phyloP scores from a whole-genome alignment of 35 echinoderm and acorn worm genomes.

The Amphiura filiformis region DNA sequence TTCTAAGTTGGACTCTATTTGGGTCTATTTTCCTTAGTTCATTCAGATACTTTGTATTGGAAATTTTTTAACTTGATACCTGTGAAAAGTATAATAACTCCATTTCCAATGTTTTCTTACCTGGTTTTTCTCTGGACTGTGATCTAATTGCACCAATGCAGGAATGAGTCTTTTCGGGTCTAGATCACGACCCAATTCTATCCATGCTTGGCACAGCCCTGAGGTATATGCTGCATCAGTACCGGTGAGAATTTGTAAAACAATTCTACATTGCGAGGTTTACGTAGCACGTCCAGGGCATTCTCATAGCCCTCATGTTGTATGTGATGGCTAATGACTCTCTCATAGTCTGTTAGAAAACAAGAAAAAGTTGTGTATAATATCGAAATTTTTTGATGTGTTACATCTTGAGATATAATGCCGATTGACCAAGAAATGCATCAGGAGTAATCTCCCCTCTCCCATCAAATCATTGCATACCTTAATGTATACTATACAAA shows the following conservation, averaged over 20 bases:
- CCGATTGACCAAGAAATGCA: no score
- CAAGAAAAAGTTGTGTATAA: neutral
- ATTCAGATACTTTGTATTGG: no score
- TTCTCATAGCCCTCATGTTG: slow-evolving; percentile 82
- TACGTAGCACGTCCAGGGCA: slow-evolving; percentile 75
- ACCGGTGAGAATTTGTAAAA: slow-evolving; percentile 98
- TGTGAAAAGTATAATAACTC: no score
- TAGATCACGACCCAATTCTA: slow-evolving; percentile 57
- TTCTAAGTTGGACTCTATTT: no score
- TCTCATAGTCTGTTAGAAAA: slow-evolving; percentile 72
- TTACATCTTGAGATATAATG: no score
- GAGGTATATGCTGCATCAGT: slow-evolving; percentile 97
- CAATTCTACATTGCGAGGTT: slow-evolving; percentile 60
- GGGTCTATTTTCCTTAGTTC: no score
- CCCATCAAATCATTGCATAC: no score
- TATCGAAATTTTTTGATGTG: no score
- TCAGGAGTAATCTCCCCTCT: no score
- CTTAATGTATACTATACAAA: no score
- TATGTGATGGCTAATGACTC: slow-evolving; percentile 97
- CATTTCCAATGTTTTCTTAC: no score
- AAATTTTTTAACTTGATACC: no score
- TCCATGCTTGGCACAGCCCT: slow-evolving; percentile 86
- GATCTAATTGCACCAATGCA: slow-evolving; percentile 89
- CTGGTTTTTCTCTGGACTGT: slow-evolving; percentile 45
- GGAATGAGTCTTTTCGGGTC: slow-evolving; percentile 91